Conservation (phyloP, 2,888 invertebrate species). For the Drosophila fungiperda region DNA sequence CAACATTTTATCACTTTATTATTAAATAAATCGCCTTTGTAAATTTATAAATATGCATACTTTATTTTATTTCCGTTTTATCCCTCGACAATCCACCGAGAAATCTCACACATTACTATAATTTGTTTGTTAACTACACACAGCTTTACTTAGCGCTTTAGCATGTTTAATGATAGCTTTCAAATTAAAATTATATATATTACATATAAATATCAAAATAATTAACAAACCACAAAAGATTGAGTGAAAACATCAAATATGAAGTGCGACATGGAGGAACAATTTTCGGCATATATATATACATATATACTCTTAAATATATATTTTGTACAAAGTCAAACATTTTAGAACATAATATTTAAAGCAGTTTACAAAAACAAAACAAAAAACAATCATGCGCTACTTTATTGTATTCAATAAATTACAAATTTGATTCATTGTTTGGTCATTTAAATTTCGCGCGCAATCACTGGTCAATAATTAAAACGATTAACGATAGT, state of each 20-base stretch:
- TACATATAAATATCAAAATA: conserved; percentile 35
- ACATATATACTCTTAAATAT: conserved; percentile 54
- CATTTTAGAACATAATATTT: conserved; percentile 75
- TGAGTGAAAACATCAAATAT: conserved; percentile 70
- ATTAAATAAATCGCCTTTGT: conserved; percentile 73
- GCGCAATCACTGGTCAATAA: not conserved
- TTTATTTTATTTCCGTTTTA: conserved; percentile 23
- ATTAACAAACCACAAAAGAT: conserved; percentile 45
- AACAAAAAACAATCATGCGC: conserved; percentile 67
- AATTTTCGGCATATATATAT: conserved; percentile 75
- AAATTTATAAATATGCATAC: conserved; percentile 40
- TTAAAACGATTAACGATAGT: conserved; percentile 5
- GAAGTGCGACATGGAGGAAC: conserved; percentile 71
- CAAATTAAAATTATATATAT: conserved; percentile 21
- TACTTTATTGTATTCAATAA: conserved; percentile 78
- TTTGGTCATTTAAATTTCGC: conserved; percentile 26
- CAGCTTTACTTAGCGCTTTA: conserved; percentile 18
- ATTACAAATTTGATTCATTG: conserved; percentile 53
- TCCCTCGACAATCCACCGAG: conserved; percentile 75
- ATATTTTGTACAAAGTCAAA: conserved; percentile 80
- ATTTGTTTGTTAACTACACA: conserved; percentile 18
- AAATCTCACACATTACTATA: conserved; percentile 30
- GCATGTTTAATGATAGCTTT: conserved; percentile 29
- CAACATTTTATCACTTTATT: conserved; percentile 50
- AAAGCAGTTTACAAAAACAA: conserved; percentile 61